These are phyloP conservation scores for Mobula hypostoma DNA, from an alignment of 2,113 vertebrate genomes.

Conservation along the genomic window DNA sequence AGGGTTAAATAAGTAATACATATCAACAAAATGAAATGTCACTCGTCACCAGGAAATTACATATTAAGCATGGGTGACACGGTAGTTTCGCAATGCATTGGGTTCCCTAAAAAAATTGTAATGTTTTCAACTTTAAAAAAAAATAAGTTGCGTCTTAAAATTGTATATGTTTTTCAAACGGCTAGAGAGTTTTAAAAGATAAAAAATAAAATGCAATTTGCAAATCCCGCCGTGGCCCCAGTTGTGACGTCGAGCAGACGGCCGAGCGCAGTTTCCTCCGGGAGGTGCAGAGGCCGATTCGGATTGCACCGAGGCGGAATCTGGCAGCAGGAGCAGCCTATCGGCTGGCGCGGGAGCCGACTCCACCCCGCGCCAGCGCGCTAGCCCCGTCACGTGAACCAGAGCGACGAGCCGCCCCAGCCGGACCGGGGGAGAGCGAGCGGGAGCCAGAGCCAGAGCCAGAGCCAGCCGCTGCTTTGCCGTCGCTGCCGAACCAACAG, in stretches of 20 bases:
- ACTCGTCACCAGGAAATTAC: not conserved
- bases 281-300: not conserved
- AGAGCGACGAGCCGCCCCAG: not conserved
- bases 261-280: not conserved
- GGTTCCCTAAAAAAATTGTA: too few species aligned
- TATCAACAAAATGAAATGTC: too few species aligned
- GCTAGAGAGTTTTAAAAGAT: not conserved
- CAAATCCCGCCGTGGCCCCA: not conserved
- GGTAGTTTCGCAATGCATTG: too few species aligned
- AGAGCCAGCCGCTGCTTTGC: too few species aligned
- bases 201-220: not conserved
- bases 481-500: too few species aligned
- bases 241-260: not conserved
- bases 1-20: not conserved
- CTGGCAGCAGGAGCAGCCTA: not conserved
- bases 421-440: too few species aligned
- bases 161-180: not conserved
- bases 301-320: too few species aligned
- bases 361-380: not conserved
- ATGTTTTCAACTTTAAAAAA: too few species aligned
- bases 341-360: not conserved
- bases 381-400: not conserved
- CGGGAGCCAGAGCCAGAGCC: too few species aligned
- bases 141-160: not conserved
- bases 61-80: not conserved